These are phyloP conservation scores for Megalops cyprinoides DNA, from an alignment of 2,797 vertebrate species.

Conservation along the genomic window DNA sequence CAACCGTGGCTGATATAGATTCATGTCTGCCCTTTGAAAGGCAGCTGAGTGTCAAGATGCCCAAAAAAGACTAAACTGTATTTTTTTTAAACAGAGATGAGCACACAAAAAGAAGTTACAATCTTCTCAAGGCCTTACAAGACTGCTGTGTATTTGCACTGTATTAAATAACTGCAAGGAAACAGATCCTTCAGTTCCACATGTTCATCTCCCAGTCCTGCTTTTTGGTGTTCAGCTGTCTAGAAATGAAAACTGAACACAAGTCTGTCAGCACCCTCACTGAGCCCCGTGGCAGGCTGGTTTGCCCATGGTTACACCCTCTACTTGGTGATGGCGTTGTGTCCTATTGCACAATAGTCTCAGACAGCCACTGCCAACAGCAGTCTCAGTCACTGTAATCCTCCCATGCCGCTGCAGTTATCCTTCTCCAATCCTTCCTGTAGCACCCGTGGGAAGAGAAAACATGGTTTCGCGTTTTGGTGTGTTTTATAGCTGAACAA, in stretches of 20 bases:
- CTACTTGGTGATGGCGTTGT: no score
- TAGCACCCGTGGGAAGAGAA: background rate
- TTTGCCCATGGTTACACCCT: no score
- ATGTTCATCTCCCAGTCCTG: background rate
- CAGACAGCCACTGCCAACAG: background rate
- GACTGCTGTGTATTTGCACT: no score
- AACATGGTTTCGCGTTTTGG: background rate
- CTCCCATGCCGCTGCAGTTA: background rate
- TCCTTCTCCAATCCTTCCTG: background rate
- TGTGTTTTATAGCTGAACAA: conserved; percentile 1
- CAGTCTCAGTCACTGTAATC: background rate
- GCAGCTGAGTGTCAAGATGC: no score
- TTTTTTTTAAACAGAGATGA: no score
- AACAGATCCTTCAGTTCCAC: background rate
- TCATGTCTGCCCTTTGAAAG: background rate
- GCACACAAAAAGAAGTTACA: no score
- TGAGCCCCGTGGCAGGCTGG: no score
- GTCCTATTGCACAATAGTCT: no score
- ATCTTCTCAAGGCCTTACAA: no score
- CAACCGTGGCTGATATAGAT: background rate
- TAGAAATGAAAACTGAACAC: background rate
- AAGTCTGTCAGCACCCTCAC: background rate
- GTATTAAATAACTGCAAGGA: background rate
- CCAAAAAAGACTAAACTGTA: no score
- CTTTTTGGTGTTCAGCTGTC: background rate